These are phyloP conservation scores for Drosophila teissieri DNA, from an alignment of 1,140 invertebrate genomes.

Conservation along the genomic window DNA sequence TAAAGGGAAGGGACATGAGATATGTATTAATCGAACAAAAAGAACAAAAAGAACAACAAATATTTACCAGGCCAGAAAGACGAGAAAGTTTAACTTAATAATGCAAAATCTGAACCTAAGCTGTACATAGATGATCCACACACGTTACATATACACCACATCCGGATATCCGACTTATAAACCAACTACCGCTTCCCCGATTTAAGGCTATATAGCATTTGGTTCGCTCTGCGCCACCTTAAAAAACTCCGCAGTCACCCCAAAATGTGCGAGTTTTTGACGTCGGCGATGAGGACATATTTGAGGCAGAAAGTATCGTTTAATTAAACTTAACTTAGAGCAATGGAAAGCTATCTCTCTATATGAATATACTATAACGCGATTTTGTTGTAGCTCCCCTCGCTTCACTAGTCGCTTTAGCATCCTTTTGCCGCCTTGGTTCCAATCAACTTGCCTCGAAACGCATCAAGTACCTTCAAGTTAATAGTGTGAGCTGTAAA, in stretches of 20 bases:
- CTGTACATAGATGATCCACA: conserved; percentile 55
- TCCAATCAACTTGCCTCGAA: conserved; percentile 54
- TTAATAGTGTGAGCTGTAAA: conserved; percentile 84
- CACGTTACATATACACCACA: conserved; percentile 36
- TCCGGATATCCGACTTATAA: conserved; percentile 17
- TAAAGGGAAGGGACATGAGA: conserved; percentile 41
- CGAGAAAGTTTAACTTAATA: conserved; percentile 62
- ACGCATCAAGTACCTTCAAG: conserved; percentile 81
- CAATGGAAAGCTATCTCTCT: not conserved
- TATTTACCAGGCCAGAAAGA: conserved; percentile 59
- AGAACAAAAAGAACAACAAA: conserved; percentile 53
- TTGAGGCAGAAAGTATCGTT: conserved; percentile 24
- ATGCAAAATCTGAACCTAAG: conserved; percentile 51
- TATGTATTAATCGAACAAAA: conserved; percentile 63
- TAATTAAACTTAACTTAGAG: conserved; percentile 23
- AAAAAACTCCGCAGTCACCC: conserved; percentile 56
- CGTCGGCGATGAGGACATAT: conserved; percentile 18
- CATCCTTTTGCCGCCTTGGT: conserved; percentile 6
- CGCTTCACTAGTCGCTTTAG: conserved; percentile 32
- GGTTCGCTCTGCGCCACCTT: conserved; percentile 24
- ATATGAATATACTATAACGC: conserved; percentile 17
- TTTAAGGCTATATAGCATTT: conserved; percentile 29
- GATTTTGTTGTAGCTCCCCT: conserved; percentile 25
- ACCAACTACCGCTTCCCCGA: conserved; percentile 19
- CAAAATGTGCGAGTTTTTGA: conserved; percentile 64